Evolutionary conservation across 37 sponge, comb jelly and placozoan genomes (phyloP).

Genomic region (Oscarella lobularis): DNA sequence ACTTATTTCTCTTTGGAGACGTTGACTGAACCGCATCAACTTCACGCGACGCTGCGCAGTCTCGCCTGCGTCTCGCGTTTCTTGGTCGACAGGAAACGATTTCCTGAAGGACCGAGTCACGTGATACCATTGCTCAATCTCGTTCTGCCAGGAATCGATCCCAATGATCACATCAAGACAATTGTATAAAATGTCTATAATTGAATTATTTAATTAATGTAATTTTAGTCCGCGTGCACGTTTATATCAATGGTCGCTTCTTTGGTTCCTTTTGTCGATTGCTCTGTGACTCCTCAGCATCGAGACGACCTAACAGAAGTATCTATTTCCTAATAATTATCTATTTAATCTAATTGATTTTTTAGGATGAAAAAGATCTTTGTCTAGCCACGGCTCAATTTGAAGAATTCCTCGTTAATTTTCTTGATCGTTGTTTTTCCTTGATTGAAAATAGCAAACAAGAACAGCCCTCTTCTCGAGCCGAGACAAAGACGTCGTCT

Average conservation of each 20-base stretch:
- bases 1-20: slow-evolving; percentile 72
- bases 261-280: slow-evolving; percentile 73
- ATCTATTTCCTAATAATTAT: neutral
- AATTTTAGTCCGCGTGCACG: slow-evolving; percentile 26
- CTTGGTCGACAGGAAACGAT: slow-evolving; percentile 17
- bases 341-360: neutral
- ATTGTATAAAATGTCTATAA: no score
- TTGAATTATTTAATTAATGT: slow-evolving; percentile 6
- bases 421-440: slow-evolving; percentile 64
- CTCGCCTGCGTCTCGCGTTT: slow-evolving; percentile 42
- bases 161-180: slow-evolving; percentile 82
- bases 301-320: slow-evolving; percentile 47
- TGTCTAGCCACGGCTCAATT: slow-evolving; percentile 51
- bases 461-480: slow-evolving; percentile 24
- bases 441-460: slow-evolving; percentile 39
- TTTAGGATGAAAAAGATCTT: slow-evolving; percentile 50
- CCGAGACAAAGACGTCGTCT: slow-evolving; percentile 1
- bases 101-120: slow-evolving; percentile 66
- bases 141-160: slow-evolving; percentile 76
- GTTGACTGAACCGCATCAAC: slow-evolving; percentile 86
- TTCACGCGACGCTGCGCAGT: slow-evolving; percentile 63
- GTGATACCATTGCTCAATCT: slow-evolving; percentile 53
- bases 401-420: slow-evolving; percentile 71
- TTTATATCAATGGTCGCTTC: slow-evolving; percentile 33
- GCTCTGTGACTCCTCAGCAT: slow-evolving; percentile 22